Evolutionary conservation across 2,888 invertebrate genomes (phyloP), one percentile per base, ranked within the genome.

Genomic region (Mythimna albipuncta): DNA sequence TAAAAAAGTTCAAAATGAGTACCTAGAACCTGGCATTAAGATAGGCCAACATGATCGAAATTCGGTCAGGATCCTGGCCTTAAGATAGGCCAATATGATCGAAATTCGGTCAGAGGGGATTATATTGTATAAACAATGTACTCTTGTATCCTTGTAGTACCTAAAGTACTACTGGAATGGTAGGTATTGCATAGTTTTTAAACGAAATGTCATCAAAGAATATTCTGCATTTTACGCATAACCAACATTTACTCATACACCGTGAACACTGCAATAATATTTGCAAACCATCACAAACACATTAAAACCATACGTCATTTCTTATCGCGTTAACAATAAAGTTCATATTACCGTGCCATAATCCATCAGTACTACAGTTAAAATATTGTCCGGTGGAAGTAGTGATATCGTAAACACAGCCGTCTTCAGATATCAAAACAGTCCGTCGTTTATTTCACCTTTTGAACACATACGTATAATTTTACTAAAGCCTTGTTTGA

Each of bases 351-450:
- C 63, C 38, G 7, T 69, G 32, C 16, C 64, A 66, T 55, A 59
- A 67, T 32, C 2, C 26, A 44, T n/a, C 10, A 67, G 19, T 52
- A 66, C 16, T 16, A 69, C 47, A 58, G 52, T 21, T 68, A 38
- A 69, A 62, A 74, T 61, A 66, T 63, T 71, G 71, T 64, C 62
- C 58, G 41, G 50, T 66, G 16, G 54, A 54, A 55, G 67, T 57
- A 71, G 47, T 69, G 83, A 85, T 84, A 81, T 75, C 75, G 74
- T 80, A 83, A 79, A 81, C 79, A 77, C 69, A 19, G 66, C 75
- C 38, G 55, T 54, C 64, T 79, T 72, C 55, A 85, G 85, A 88
- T 90, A 89, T 89, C 83, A 89, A 87, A 90, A 90, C 88, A 90
- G 77, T 70, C 66, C 55, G 32, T 61, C 81, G 89, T 86, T 87